A percentile compares a stretch with the other conserved stretches of the same genome.
Conservation (phyloP, 2,797 vertebrate genomes). For the Macropus fuliginosus region DNA sequence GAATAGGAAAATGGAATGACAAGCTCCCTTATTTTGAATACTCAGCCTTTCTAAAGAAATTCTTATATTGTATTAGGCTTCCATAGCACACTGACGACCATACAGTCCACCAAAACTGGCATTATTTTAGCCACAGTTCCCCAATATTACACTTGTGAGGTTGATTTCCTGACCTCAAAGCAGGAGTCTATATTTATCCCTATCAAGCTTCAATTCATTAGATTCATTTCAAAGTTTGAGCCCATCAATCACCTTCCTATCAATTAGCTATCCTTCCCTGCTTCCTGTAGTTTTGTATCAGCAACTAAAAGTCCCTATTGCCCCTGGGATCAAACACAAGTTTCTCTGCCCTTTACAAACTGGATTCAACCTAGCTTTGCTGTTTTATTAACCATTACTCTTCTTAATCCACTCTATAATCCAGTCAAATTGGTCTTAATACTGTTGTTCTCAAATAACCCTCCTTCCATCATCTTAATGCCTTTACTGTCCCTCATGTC, state of each 20-base stretch:
- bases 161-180: not conserved
- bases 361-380: not conserved
- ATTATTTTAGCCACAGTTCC: not conserved
- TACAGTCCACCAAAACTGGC: not conserved
- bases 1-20: not conserved
- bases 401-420: not conserved
- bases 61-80: not conserved
- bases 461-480: not conserved
- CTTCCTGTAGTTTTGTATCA: not conserved
- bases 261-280: not conserved
- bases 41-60: not conserved
- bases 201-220: not conserved
- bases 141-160: not conserved
- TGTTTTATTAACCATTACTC: not conserved
- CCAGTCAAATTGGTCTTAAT: not conserved
- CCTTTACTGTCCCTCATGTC: not conserved
- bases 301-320: not conserved
- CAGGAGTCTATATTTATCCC: not conserved
- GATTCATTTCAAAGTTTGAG: not conserved
- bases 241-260: not conserved
- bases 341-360: not conserved
- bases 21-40: not conserved
- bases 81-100: not conserved
- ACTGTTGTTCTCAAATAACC: not conserved
- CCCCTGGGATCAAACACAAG: not conserved